Evolutionary conservation across 2,888 invertebrate species (phyloP).

Genomic region (Eustalomyia histrio): DNA sequence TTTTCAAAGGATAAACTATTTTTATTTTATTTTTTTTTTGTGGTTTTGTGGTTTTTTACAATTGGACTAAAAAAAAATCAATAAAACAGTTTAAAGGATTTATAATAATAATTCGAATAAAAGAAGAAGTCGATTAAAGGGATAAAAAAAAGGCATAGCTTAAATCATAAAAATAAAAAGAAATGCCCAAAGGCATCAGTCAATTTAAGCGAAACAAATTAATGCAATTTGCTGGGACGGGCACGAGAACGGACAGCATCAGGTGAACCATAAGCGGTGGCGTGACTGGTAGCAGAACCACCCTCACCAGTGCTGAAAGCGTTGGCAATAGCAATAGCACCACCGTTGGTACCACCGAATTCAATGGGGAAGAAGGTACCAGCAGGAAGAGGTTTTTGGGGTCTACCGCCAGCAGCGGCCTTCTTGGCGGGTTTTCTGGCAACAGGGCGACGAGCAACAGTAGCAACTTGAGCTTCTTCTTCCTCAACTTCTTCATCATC

Average conservation of each 20-base stretch:
- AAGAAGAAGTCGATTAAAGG: constrained; percentile 17
- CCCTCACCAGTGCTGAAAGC: constrained; percentile 79
- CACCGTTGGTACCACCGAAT: constrained; percentile 78
- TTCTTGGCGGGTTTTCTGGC: constrained; percentile 69
- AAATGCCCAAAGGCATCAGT: constrained; percentile 45
- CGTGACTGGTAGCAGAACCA: constrained; percentile 78
- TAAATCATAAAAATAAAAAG: constrained; percentile 33
- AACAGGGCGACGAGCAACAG: constrained; percentile 75
- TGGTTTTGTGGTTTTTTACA: constrained; percentile 65
- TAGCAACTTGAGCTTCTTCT: constrained; percentile 69
- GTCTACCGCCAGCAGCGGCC: constrained; percentile 66
- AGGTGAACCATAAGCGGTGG: constrained; percentile 79
- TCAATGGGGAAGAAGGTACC: constrained; percentile 79
- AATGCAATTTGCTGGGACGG: constrained; percentile 74
- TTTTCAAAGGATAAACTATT: constrained; percentile 67
- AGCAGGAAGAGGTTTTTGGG: constrained; percentile 73
- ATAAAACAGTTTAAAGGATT: constrained; percentile 55
- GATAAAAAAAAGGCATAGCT: constrained; percentile 42
- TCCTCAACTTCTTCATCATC: constrained; percentile 68
- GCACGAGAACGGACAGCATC: constrained; percentile 73
- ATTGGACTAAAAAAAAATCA: constrained; percentile 73
- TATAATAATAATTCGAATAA: constrained; percentile 47
- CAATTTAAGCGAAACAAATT: constrained; percentile 42
- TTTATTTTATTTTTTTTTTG: constrained; percentile 63
- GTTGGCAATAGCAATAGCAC: constrained; percentile 80